Conservation (phyloP, 2,888 invertebrate genomes). For the Drosophila monieri region DNA sequence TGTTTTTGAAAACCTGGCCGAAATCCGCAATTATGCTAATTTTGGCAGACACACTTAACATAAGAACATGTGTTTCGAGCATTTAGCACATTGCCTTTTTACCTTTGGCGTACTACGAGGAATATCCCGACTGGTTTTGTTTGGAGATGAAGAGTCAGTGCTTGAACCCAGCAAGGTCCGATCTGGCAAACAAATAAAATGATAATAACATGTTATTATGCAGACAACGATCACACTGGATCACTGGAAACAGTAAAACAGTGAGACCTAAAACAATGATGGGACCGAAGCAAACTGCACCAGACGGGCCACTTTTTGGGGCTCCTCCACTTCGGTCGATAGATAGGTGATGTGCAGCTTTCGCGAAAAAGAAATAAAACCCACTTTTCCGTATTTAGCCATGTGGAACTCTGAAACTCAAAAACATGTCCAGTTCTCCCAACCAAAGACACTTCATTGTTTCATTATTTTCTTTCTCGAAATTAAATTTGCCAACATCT, state of each 20-base stretch:
- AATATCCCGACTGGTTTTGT: constrained; percentile 17
- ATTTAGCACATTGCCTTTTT: constrained; percentile 43
- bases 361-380: constrained; percentile 36
- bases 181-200: constrained; percentile 73
- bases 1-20: constrained; percentile 14
- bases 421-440: constrained; percentile 41
- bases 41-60: constrained; percentile 44
- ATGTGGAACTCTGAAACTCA: constrained; percentile 73
- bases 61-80: constrained; percentile 52
- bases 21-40: constrained; percentile 71
- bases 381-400: constrained; percentile 75
- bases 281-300: constrained; percentile 50
- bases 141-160: constrained; percentile 23
- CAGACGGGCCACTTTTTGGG: constrained; percentile 23
- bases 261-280: constrained; percentile 64
- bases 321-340: constrained; percentile 24
- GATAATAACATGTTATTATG: constrained; percentile 81
- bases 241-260: constrained; percentile 13
- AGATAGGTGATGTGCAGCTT: constrained; percentile 25
- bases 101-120: constrained; percentile 35
- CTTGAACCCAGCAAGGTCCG: constrained; percentile 42
- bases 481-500: constrained; percentile 44
- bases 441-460: constrained; percentile 41
- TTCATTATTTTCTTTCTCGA: constrained; percentile 12
- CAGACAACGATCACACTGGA: constrained; percentile 45